A percentile compares a stretch with the other conserved stretches of the same genome.
Conservation (phyloP, 2,113 vertebrate species). For the Epinephelus lanceolatus region DNA sequence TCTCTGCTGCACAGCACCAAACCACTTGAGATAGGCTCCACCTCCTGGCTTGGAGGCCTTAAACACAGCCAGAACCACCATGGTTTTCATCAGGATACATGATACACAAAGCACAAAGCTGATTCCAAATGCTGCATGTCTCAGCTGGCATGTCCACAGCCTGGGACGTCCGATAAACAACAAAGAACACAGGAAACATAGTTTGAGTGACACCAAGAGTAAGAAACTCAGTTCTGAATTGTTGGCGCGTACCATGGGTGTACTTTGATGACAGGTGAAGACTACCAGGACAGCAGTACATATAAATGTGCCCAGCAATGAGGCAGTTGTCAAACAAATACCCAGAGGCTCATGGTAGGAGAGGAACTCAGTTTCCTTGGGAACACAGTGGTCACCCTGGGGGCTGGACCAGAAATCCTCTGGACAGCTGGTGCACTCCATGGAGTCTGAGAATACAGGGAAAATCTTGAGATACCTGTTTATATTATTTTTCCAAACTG, state of each 20-base stretch:
- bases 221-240: constrained; percentile 81
- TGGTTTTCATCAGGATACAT: constrained; percentile 9
- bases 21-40: constrained; percentile 18
- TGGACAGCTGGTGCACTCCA: constrained; percentile 73
- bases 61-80: constrained; percentile 32
- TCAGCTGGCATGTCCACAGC: constrained; percentile 23
- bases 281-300: constrained; percentile 63
- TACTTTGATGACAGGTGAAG: constrained; percentile 60
- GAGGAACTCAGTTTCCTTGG: constrained; percentile 9
- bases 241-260: constrained; percentile 77
- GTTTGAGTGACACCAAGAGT: constrained; percentile 73
- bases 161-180: constrained; percentile 42
- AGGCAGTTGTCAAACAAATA: constrained; percentile 13
- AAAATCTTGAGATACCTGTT: not conserved
- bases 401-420: constrained; percentile 75
- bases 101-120: constrained; percentile 23
- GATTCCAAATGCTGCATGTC: constrained; percentile 30
- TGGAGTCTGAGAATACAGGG: constrained; percentile 61
- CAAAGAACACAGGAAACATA: constrained; percentile 81
- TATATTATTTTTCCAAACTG: not conserved
- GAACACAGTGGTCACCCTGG: constrained; percentile 56
- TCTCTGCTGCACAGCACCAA: constrained; percentile 20
- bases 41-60: constrained; percentile 18
- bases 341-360: constrained; percentile 27
- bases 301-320: constrained; percentile 69